Evolutionary conservation across 2,888 invertebrate species (phyloP).

Genomic region (Phalera bucephala): DNA sequence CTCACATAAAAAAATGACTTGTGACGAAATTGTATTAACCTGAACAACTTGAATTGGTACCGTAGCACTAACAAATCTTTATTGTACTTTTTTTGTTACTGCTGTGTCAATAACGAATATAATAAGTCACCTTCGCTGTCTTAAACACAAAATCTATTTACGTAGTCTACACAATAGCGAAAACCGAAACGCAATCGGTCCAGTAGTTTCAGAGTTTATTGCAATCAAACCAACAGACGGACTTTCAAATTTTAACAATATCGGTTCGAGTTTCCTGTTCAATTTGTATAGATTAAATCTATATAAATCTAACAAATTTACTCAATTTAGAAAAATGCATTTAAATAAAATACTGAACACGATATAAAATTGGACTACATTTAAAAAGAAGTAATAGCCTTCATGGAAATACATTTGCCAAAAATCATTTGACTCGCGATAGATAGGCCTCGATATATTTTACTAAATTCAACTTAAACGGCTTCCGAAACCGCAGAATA

Average conservation of each 20-base stretch:
- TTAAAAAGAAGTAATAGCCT: too few relatives aligned
- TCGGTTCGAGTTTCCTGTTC: neutral
- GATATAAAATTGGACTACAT: too few relatives aligned
- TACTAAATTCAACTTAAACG: too few relatives aligned
- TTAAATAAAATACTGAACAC: too few relatives aligned
- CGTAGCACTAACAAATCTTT: neutral
- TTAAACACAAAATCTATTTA: neutral
- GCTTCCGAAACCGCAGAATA: too few relatives aligned
- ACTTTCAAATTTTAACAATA: neutral
- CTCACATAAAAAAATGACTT: too few relatives aligned
- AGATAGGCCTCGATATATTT: too few relatives aligned
- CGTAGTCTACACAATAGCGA: conserved; percentile 5
- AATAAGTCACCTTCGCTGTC: conserved; percentile 2
- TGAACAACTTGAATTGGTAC: neutral
- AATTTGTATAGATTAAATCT: too few relatives aligned
- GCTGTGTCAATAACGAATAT: neutral
- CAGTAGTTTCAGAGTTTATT: conserved; percentile 7
- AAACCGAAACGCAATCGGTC: conserved; percentile 3
- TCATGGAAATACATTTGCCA: too few relatives aligned
- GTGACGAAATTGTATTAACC: neutral
- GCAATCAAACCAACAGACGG: conserved; percentile 2
- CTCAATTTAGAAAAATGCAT: too few relatives aligned
- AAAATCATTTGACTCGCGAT: too few relatives aligned
- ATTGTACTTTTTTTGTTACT: neutral
- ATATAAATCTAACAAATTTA: too few relatives aligned